Percentiles rank a stretch among this genome's conserved stretches.
phyloP scores from a whole-genome alignment of 1,140 invertebrate genomes.

The Platorchestia sp. region DNA sequence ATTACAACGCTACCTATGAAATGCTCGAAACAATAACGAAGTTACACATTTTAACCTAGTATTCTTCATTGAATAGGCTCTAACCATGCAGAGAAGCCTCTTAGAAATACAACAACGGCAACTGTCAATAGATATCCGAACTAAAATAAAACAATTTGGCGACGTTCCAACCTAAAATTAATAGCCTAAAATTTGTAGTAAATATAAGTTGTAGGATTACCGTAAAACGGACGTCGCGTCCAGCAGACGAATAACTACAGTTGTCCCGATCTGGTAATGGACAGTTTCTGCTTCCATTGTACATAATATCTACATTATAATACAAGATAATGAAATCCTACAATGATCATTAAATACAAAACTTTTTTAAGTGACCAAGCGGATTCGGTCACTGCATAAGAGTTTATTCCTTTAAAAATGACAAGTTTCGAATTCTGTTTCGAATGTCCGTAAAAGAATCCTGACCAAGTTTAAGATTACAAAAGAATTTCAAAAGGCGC shows the following conservation, averaged over 20 bases:
- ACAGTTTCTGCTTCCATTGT: conserved; percentile 5
- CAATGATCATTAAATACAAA: neutral
- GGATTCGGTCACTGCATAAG: too few species aligned
- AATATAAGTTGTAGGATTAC: conserved; percentile 13
- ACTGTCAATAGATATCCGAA: neutral
- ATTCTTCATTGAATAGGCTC: conserved; percentile 34
- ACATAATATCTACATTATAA: conserved; percentile 27
- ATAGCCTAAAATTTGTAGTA: conserved; percentile 47
- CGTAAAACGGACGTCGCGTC: neutral
- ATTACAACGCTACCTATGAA: conserved; percentile 37
- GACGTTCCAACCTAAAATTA: conserved; percentile 48
- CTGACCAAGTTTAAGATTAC: neutral
- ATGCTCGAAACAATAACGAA: conserved; percentile 2
- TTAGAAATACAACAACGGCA: conserved; percentile 45
- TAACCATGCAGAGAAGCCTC: conserved; percentile 25
- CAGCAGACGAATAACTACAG: conserved; percentile 2
- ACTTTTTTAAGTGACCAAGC: neutral
- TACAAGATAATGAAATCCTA: conserved; percentile 27
- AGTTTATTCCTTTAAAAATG: too few species aligned
- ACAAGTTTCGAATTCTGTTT: neutral
- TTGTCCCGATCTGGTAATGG: conserved; percentile 15
- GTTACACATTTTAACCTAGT: conserved; percentile 35
- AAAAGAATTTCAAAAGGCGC: neutral
- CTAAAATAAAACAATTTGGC: conserved; percentile 46
- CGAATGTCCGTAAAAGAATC: neutral